A percentile compares a stretch with the other conserved stretches of the same genome.
phyloP scores from a whole-genome alignment of 2,113 vertebrate species.

The Thermophis baileyi region DNA sequence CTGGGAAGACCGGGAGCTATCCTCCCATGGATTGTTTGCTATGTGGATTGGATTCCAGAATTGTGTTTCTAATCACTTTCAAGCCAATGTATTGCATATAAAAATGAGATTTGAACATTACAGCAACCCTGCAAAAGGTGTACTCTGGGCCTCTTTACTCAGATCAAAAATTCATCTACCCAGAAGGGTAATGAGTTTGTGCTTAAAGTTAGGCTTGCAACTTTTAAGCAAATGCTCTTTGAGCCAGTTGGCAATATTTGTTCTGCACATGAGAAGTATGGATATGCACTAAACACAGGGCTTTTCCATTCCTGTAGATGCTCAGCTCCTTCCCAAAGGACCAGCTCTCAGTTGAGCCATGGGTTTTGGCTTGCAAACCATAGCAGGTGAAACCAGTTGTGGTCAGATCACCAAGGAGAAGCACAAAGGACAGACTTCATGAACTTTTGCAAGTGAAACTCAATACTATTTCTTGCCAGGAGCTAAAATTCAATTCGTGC shows the following conservation, averaged over 20 bases:
- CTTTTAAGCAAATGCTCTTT: background rate
- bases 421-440: background rate
- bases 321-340: conserved; percentile 1
- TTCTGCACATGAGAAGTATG: background rate
- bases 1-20: background rate
- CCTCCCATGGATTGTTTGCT: background rate
- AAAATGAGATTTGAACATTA: background rate
- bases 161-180: background rate
- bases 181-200: background rate
- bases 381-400: background rate
- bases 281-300: background rate
- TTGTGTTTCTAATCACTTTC: background rate
- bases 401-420: background rate
- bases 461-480: background rate
- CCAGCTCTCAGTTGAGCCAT: background rate
- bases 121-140: background rate
- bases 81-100: background rate
- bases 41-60: background rate
- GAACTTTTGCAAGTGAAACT: conserved; percentile 26
- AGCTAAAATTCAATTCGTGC: conserved; percentile 22
- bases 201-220: conserved; percentile 29
- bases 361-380: background rate
- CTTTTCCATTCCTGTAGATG: background rate
- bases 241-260: conserved; percentile 14
- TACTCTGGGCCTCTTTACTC: background rate